These are phyloP conservation scores for Anguilla pacifica DNA, from an alignment of 2,797 vertebrate species.

Conservation along the genomic window DNA sequence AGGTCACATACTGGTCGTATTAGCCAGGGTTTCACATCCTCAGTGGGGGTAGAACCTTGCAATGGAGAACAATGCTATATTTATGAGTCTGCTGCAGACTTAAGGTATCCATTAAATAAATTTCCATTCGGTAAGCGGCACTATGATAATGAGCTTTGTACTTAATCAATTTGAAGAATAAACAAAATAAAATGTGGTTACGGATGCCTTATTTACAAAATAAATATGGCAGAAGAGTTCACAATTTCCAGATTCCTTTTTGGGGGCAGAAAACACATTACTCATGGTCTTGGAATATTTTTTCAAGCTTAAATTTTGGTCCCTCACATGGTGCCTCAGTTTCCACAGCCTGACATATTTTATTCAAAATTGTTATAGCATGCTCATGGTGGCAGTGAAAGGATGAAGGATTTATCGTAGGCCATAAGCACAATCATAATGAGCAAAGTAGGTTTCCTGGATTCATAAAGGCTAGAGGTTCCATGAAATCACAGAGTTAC, in stretches of 20 bases:
- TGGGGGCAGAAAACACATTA: neutral
- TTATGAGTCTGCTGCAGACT: neutral
- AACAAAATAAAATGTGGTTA: neutral
- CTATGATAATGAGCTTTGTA: neutral
- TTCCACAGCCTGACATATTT: too few species aligned
- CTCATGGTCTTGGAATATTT: too few species aligned
- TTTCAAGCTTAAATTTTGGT: too few species aligned
- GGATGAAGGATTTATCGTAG: too few species aligned
- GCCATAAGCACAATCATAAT: too few species aligned
- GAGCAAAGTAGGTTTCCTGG: too few species aligned
- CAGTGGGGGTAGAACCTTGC: conserved; percentile 67
- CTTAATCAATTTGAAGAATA: neutral
- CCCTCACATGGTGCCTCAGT: too few species aligned
- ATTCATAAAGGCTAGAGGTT: too few species aligned
- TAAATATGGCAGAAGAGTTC: neutral
- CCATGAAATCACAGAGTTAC: too few species aligned
- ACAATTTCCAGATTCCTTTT: neutral
- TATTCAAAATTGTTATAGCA: too few species aligned
- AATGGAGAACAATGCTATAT: conserved; percentile 18
- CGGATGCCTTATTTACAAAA: neutral
- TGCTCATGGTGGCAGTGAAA: too few species aligned
- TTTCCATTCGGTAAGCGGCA: neutral
- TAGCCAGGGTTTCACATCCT: conserved; percentile 70
- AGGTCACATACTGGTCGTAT: conserved; percentile 74
- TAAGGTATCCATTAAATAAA: neutral